Conservation (phyloP, 2,797 vertebrate species). For the Poecilia velifera region DNA sequence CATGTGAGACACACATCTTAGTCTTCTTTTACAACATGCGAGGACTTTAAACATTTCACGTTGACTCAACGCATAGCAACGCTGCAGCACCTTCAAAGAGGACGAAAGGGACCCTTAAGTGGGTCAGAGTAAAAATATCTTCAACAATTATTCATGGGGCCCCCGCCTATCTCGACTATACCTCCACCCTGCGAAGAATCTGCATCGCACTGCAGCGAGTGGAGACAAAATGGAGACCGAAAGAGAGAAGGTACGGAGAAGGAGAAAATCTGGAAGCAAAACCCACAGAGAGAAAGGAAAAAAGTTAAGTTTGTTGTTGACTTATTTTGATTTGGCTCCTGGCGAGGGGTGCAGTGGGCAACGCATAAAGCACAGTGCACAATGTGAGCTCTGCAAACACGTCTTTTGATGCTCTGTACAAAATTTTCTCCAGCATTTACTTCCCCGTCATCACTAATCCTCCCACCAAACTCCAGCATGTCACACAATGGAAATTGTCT, state of each 20-base stretch:
- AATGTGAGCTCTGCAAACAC: conserved; percentile 48
- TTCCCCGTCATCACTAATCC: conserved; percentile 49
- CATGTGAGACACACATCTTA: not conserved
- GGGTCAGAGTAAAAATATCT: conserved; percentile 88
- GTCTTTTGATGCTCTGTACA: conserved; percentile 45
- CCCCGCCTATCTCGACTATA: conserved; percentile 74
- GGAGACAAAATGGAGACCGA: conserved; percentile 59
- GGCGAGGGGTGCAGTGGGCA: conserved; percentile 69
- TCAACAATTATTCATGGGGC: conserved; percentile 85
- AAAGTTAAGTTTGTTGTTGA: conserved; percentile 47
- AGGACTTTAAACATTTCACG: conserved; percentile 27
- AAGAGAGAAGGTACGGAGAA: not conserved
- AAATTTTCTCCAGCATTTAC: conserved; percentile 50
- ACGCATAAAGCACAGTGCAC: conserved; percentile 52
- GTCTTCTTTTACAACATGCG: not conserved
- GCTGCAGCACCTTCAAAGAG: conserved; percentile 79
- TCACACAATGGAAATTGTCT: conserved; percentile 36
- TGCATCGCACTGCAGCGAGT: conserved; percentile 79
- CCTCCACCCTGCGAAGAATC: conserved; percentile 73
- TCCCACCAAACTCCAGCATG: conserved; percentile 61
- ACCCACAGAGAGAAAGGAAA: conserved; percentile 30
- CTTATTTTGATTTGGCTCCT: conserved; percentile 62
- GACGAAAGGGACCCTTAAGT: conserved; percentile 80
- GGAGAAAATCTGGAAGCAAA: conserved; percentile 26
- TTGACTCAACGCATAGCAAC: conserved; percentile 40